Conservation (phyloP, 2,888 invertebrate species). For the Acleris sparsana region DNA sequence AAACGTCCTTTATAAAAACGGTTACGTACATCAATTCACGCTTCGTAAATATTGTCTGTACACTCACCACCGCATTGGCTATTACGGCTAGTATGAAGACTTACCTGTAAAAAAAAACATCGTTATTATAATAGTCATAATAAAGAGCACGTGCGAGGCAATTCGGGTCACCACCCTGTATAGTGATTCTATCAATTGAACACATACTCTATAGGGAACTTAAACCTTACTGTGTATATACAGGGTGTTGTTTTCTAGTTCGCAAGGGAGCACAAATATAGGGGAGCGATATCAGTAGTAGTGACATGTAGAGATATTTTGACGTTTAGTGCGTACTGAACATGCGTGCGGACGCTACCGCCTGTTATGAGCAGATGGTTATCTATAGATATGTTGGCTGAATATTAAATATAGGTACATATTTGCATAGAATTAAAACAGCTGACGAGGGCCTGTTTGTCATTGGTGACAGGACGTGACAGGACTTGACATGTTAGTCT, state of each 20-base stretch:
- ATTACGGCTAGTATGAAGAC: slow-evolving; percentile 3
- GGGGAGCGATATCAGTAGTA: slow-evolving; percentile 28
- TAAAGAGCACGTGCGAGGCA: slow-evolving; percentile 33
- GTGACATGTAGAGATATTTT: slow-evolving; percentile 35
- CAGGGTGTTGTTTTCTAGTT: background rate
- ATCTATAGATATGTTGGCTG: background rate
- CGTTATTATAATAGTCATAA: slow-evolving; percentile 32
- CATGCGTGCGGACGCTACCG: slow-evolving; percentile 26
- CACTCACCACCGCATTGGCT: background rate
- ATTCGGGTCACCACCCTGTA: slow-evolving; percentile 33
- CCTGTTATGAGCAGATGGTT: slow-evolving; percentile 28
- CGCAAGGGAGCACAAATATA: slow-evolving; percentile 15
- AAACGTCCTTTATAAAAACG: too few relatives aligned
- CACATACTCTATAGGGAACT: background rate
- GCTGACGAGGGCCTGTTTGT: too few relatives aligned
- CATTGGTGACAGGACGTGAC: too few relatives aligned
- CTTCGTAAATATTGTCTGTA: background rate
- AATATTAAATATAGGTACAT: background rate
- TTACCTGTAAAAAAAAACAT: slow-evolving; percentile 34
- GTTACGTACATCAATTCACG: too few relatives aligned
- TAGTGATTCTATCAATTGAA: slow-evolving; percentile 29
- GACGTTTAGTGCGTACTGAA: slow-evolving; percentile 28
- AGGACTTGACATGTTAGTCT: too few relatives aligned
- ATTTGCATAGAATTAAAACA: slow-evolving; percentile 1
- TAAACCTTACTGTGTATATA: slow-evolving; percentile 4